Conservation (phyloP, 2,113 vertebrate genomes). For the Lophura nycthemera region DNA sequence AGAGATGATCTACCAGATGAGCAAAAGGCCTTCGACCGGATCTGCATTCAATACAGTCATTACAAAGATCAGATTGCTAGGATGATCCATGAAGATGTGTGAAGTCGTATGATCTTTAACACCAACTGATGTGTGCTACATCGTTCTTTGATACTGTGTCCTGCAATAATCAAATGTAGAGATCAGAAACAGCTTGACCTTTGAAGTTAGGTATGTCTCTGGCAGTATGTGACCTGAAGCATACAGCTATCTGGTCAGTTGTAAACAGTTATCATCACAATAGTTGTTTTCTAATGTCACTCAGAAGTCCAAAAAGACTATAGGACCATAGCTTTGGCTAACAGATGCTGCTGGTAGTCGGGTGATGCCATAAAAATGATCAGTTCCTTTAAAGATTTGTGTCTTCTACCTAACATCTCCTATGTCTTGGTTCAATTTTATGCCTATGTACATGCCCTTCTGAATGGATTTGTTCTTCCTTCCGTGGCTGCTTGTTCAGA, state of each 20-base stretch:
- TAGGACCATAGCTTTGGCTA: neutral
- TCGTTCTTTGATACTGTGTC: neutral
- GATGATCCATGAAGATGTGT: neutral
- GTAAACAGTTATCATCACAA: neutral
- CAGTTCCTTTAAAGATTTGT: constrained; percentile 1
- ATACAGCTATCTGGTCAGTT: neutral
- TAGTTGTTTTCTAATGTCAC: neutral
- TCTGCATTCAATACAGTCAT: neutral
- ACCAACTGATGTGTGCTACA: neutral
- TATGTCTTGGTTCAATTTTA: neutral
- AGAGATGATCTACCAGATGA: neutral
- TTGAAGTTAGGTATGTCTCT: neutral
- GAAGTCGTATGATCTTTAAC: neutral
- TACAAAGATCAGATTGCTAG: neutral
- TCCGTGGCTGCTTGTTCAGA: constrained; percentile 54
- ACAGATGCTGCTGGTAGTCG: neutral
- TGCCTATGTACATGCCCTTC: neutral
- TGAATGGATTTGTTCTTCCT: constrained; percentile 26
- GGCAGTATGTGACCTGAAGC: neutral
- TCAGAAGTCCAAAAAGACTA: neutral
- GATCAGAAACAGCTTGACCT: neutral
- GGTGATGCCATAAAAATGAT: neutral
- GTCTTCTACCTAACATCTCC: neutral
- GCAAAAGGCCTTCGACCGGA: neutral
- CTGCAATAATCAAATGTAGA: neutral